phyloP scores from a whole-genome alignment of 2,797 vertebrate genomes.

The Periparus ater region DNA sequence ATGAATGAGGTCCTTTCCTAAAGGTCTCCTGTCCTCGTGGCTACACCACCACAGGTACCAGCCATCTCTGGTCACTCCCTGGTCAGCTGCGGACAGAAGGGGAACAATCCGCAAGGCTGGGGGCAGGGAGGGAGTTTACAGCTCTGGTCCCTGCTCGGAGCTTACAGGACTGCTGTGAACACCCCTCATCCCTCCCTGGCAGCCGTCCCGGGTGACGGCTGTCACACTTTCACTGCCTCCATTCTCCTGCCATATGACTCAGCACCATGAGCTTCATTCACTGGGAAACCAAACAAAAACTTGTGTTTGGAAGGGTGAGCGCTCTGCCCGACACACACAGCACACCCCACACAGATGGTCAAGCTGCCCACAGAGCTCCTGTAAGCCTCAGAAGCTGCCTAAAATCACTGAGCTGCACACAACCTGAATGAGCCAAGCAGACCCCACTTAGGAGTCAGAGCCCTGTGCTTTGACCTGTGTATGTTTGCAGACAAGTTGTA shows the following conservation, averaged over 20 bases:
- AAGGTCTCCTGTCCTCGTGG: background rate
- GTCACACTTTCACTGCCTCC: background rate
- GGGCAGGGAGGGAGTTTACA: background rate
- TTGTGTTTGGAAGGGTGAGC: background rate
- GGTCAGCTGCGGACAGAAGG: background rate
- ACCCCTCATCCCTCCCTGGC: background rate
- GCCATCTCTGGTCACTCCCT: background rate
- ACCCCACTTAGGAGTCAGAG: background rate
- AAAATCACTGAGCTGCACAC: background rate
- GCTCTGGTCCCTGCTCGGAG: background rate
- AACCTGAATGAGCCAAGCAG: background rate
- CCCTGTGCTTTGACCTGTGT: background rate
- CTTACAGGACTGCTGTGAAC: background rate
- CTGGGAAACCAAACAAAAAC: background rate
- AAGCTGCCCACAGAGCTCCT: background rate
- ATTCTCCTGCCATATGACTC: background rate
- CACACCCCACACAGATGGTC: background rate
- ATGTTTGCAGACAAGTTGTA: background rate
- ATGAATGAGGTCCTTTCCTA: background rate
- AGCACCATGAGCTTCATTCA: background rate
- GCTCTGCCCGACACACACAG: background rate
- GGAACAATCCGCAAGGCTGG: background rate
- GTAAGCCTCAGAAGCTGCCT: background rate
- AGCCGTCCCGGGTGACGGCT: accelerated
- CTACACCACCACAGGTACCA: background rate